A percentile compares a stretch with the other conserved stretches of the same genome.
These are phyloP conservation scores for Rhincodon typus DNA, from an alignment of 2,797 vertebrate genomes.

Conservation along the genomic window DNA sequence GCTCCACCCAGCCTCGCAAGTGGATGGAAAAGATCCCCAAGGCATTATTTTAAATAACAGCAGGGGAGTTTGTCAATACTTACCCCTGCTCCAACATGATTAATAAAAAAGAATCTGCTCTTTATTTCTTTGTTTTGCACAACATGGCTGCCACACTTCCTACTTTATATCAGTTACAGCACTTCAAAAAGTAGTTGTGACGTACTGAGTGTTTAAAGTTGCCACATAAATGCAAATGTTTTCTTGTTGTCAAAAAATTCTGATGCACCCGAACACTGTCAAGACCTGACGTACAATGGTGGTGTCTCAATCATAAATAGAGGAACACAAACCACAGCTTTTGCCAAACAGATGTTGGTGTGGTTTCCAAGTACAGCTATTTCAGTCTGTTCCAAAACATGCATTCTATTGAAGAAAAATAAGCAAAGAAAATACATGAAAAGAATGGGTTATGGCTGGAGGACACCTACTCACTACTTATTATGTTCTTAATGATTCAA, in stretches of 20 bases:
- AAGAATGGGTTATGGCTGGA: not conserved
- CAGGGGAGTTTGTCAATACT: not conserved
- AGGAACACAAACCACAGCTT: not conserved
- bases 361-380: not conserved
- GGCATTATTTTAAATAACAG: not conserved
- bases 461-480: not conserved
- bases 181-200: not conserved
- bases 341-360: not conserved
- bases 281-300: not conserved
- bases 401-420: not conserved
- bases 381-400: not conserved
- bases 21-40: not conserved
- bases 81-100: not conserved
- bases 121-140: not conserved
- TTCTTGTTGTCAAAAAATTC: not conserved
- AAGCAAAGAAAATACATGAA: not conserved
- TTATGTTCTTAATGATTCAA: not conserved
- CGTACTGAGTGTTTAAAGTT: not conserved
- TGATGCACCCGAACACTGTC: not conserved
- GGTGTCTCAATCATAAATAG: not conserved
- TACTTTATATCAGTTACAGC: not conserved
- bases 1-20: not conserved
- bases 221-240: not conserved
- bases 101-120: not conserved
- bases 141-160: not conserved